Evolutionary conservation across 1,140 invertebrate species (phyloP), one percentile per base, ranked within the genome.

Genomic region (Eupeodes corollae): DNA sequence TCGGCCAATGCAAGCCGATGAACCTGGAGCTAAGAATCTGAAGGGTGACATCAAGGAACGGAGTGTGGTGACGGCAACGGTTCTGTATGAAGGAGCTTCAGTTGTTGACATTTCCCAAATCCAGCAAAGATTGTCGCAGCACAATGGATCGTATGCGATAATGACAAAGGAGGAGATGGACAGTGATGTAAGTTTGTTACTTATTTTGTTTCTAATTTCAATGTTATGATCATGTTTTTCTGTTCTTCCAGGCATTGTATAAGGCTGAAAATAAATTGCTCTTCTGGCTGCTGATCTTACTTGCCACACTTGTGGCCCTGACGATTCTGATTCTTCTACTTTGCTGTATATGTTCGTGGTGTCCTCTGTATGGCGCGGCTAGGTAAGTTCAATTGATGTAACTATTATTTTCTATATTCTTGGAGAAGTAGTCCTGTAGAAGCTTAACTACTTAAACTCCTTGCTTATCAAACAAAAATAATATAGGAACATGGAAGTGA

Each of bases 331-430:
- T 79, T 26, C 64, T 88, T 32, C 78, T 88, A 43, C 72, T 83
- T 18, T 89, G 87, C 65, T 89, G 86, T 57, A 79, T 87, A 45
- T 88, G 84, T 61, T 78, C 82, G 53, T 80, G 80, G 52, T 90
- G 88, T 70, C 86, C 85, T 3, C 75, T 86, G 43, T 88, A 88
- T 54, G 80, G 82, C 69, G 79, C 79, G 41, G 78, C 83, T n/a
- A 77, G 78, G 75, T 77, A 72, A 75, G 55, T 66, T 50, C 12
- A 10, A 37, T 5, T 5, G 8, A 5, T 26, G 3, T 26, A 26
- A 26, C 8, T n/a, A n/a, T 26, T 26, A 26, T 5, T 26, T 26
- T 26, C 3, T 5, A 3, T 26, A 26, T 26, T 8, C 21, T 26
- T 26, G 21, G 21, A 26, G 21, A 26, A 26, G 8, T 5, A 26